phyloP scores from a whole-genome alignment of 1,140 invertebrate genomes.

The Trichonephila inaurata region DNA sequence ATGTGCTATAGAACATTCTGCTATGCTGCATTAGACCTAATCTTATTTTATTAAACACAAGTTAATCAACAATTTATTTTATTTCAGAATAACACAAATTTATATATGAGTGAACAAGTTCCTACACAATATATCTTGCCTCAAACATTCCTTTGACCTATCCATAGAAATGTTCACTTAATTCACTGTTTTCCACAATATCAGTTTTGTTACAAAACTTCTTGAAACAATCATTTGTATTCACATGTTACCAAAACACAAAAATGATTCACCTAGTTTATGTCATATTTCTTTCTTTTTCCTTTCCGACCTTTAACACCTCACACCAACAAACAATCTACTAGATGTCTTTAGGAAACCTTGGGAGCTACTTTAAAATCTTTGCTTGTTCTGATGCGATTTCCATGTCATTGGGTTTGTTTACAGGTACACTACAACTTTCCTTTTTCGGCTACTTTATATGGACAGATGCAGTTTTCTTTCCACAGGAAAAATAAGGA shows the following conservation, averaged over 20 bases:
- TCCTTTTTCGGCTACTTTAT: too few species aligned
- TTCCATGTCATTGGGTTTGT: neutral
- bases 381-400: neutral
- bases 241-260: neutral
- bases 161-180: too few species aligned
- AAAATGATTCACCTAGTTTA: conserved; percentile 5
- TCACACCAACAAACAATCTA: neutral
- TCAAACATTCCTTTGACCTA: too few species aligned
- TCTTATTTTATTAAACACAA: too few species aligned
- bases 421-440: neutral
- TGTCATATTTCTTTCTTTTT: neutral
- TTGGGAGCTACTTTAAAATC: neutral
- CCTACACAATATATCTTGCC: too few species aligned
- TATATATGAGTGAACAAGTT: too few species aligned
- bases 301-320: neutral
- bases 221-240: neutral
- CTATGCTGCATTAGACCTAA: too few species aligned
- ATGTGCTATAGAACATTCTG: too few species aligned
- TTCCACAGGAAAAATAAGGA: neutral
- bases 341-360: neutral
- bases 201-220: neutral
- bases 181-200: neutral
- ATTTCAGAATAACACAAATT: too few species aligned
- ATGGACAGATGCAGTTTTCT: conserved; percentile 2
- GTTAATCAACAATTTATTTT: too few species aligned